Evolutionary conservation across 2,888 invertebrate species (phyloP).

Genomic region (Timema podura): DNA sequence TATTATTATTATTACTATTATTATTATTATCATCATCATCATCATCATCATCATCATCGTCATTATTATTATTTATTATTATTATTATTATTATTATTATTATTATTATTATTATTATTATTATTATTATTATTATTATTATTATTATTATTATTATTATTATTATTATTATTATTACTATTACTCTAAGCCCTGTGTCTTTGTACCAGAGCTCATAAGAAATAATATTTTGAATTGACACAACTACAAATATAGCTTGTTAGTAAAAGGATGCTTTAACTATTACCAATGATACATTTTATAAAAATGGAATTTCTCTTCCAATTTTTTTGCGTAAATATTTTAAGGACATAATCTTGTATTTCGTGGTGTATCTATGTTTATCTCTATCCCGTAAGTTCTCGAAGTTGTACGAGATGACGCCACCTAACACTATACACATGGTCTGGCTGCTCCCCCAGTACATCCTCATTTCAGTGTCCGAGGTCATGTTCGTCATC

Average conservation of each 20-base stretch:
- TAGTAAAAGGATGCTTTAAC: too few species aligned
- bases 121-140: background rate
- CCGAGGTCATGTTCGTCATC: slow-evolving; percentile 79
- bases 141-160: background rate
- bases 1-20: background rate
- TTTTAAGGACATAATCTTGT: background rate
- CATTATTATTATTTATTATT: background rate
- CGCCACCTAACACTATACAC: slow-evolving; percentile 61
- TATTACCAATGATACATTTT: too few species aligned
- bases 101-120: background rate
- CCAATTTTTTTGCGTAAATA: background rate
- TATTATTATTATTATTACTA: background rate
- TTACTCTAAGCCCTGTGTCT: background rate
- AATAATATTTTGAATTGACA: too few species aligned
- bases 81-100: background rate
- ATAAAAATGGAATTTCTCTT: background rate
- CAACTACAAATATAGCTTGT: too few species aligned
- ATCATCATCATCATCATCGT: background rate
- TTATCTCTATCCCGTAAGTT: slow-evolving; percentile 39
- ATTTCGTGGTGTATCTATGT: background rate
- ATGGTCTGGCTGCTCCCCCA: slow-evolving; percentile 75
- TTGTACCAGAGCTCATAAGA: too few species aligned
- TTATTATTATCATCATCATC: background rate
- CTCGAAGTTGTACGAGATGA: slow-evolving; percentile 56
- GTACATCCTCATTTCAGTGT: slow-evolving; percentile 72